Conservation (phyloP, 1,140 invertebrate species). For the Eupristina koningsbergeri region DNA sequence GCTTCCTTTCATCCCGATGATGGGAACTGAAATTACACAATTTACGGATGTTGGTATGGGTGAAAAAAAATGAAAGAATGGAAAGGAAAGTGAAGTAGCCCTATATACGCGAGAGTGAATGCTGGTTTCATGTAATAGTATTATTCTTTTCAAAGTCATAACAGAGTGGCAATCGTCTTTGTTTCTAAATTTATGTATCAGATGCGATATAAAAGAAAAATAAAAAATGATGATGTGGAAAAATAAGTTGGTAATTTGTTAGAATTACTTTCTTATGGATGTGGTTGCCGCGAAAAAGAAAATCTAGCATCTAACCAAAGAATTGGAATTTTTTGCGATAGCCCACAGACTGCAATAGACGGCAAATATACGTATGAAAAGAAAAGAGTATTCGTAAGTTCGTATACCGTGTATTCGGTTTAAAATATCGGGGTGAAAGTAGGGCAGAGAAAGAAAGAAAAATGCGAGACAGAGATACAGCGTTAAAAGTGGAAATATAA, state of each 20-base stretch:
- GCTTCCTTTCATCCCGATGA: neutral
- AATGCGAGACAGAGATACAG: neutral
- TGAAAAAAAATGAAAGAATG: neutral
- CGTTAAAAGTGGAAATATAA: neutral
- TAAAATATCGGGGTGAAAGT: constrained; percentile 37
- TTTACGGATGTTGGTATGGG: neutral
- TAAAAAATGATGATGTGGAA: neutral
- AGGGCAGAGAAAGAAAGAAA: constrained; percentile 5
- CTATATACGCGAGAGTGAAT: neutral
- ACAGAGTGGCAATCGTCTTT: neutral
- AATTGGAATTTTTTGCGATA: neutral
- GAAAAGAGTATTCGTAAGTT: neutral
- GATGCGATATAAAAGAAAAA: neutral
- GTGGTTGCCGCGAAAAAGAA: neutral
- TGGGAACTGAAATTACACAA: constrained; percentile 3
- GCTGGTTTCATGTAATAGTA: neutral
- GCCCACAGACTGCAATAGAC: neutral
- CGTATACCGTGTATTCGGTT: neutral
- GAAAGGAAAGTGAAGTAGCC: neutral
- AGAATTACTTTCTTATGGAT: neutral
- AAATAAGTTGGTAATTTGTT: neutral
- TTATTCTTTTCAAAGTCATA: neutral
- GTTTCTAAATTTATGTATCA: neutral
- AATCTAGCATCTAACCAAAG: neutral
- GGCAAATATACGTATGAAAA: neutral